Base-by-base conservation (phyloP, 2,888 invertebrate species). In the Calameuta pallipes region DNA sequence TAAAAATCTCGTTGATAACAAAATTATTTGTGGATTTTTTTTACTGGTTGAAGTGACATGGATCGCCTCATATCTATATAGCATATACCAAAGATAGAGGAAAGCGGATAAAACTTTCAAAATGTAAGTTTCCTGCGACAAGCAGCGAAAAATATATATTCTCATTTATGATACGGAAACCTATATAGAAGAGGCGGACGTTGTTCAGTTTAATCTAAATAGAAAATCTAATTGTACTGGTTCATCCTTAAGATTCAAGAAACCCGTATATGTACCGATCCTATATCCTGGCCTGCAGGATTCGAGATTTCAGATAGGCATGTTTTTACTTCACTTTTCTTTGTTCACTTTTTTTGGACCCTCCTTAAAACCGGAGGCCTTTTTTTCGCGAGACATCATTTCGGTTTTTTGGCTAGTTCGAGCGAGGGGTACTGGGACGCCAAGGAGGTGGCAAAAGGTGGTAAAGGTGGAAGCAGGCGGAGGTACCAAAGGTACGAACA, bases 401-500 rank as follows among this genome's bases (percentile, higher is more conserved):
- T 80, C 83, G 81, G 80, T 81, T 84, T 87, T 84, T 83, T 83
- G 75, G 79, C n/a, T 13, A 36, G 73, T 35, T 35, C 68, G 77
- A 69, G 75, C 36, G 41, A 76, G 76, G 74, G 75, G 35, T 35
- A 69, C 56, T 23, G 56, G 23, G 23, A 56, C 23, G 56, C 23
- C 56, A 56, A 56, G 56, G 56, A 75, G 80, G 79, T 75, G 37
- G 35, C 70, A 78, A 75, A 73, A 75, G 74, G 76, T 74, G 76
- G 74, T 37, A 70, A 80, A 76, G 76, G 81, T 56, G 56, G 56
- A 56, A 56, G 2, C 56, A 56, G 56, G 9, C 56, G 56, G 56
- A 56, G 56, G 56, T 56, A 56, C 56, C 56, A 56, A 56, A 56
- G 56, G 56, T 23, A 56, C 75, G 83, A 88, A 88, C 89, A 89